phyloP scores from a whole-genome alignment of 2,113 vertebrate species.

The Pholis gunnellus region DNA sequence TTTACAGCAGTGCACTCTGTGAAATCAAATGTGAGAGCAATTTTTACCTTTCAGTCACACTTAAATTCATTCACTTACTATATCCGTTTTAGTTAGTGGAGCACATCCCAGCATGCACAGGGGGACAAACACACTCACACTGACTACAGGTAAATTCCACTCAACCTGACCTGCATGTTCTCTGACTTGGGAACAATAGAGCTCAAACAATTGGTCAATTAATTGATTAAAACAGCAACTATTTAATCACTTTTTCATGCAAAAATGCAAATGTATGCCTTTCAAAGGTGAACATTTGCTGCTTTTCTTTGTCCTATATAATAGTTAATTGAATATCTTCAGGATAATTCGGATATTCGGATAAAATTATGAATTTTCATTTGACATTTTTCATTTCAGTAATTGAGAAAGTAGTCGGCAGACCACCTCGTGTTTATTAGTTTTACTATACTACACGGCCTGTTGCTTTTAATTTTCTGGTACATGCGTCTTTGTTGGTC shows the following conservation, averaged over 20 bases:
- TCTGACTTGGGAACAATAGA: not conserved
- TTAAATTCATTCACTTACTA: not conserved
- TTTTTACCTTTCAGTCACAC: constrained; percentile 8
- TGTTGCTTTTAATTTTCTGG: constrained; percentile 22
- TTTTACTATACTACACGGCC: constrained; percentile 8
- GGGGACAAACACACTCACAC: not conserved
- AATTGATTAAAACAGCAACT: not conserved
- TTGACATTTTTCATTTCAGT: too few species aligned
- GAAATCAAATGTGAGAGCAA: not conserved
- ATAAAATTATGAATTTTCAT: not conserved
- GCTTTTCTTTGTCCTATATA: not conserved
- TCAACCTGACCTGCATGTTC: not conserved
- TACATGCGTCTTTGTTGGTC: constrained; percentile 23
- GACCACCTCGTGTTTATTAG: not conserved
- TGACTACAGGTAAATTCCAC: not conserved
- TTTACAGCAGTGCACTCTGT: constrained; percentile 7
- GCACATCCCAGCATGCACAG: constrained; percentile 4
- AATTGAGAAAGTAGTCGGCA: not conserved
- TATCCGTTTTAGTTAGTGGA: not conserved
- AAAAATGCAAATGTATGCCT: not conserved
- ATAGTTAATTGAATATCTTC: not conserved
- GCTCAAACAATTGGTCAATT: not conserved
- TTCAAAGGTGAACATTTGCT: not conserved
- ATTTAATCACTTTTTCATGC: not conserved
- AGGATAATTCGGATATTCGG: not conserved